Base-by-base conservation (phyloP, 2,888 invertebrate species). In the Steinernema hermaphroditum region DNA sequence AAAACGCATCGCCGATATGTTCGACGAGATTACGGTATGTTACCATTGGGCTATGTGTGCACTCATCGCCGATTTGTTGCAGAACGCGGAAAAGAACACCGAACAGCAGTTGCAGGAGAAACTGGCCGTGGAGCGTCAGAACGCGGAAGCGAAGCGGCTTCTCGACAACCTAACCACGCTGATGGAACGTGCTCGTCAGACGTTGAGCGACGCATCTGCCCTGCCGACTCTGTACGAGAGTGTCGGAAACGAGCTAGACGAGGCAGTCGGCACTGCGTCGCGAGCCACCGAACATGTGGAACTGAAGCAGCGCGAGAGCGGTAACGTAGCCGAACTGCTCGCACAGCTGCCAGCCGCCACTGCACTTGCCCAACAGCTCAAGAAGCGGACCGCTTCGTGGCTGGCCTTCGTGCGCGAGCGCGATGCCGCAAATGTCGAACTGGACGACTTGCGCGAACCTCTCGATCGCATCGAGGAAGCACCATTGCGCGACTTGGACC, bases 401-500 rank as follows among this genome's bases (percentile, higher is more conserved):
- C 68, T 76, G 9, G 74, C 76, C n/a, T 83, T 83, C 49, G 75
- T 79, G 2, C 72, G 72, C 1, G 75, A 76, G 34, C 80, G 80
- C 19, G 80, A 82, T 41, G 72, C 72, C 12, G 77, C 80, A 27
- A 81, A 81, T 69, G 43, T 27, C 14, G 57, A 71, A 46, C 44
- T 75, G 27, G 75, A 75, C 46, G 50, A 54, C 19, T 50, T 43
- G 19, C 72, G 75, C 27, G 68, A 77, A 41, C 75, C 29, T 12
- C 19, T 77, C 27, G 76, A 70, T 62, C 72, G 72, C 19, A 41
- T 50, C 54, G 69, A 68, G 34, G 68, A 72, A 34, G 44, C 46
- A 19, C 49, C 49, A 6, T 19, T 49, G 49, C 49, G 49, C 49
- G 19, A 49, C 49, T 49, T 49, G 49, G 9, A 12, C 14, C 14